phyloP scores from a whole-genome alignment of 2,888 invertebrate genomes.

The Epsilonema sp. region DNA sequence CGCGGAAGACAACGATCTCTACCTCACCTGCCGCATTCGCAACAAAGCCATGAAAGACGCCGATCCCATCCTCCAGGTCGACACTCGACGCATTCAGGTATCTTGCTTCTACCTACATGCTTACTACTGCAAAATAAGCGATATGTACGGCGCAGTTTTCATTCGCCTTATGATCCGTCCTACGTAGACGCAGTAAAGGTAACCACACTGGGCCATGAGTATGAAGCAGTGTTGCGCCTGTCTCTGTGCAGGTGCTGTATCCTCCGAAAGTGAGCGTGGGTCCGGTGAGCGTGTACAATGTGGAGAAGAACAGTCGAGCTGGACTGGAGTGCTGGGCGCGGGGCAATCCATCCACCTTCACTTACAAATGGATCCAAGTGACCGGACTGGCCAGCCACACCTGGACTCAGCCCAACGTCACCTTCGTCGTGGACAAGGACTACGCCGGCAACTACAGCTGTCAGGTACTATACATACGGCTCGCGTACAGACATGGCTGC shows the following conservation, averaged over 20 bases:
- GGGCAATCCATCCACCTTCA: slow-evolving; percentile 47
- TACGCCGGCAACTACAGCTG: slow-evolving; percentile 61
- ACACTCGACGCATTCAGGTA: slow-evolving; percentile 13
- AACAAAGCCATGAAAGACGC: slow-evolving; percentile 18
- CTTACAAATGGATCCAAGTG: neutral
- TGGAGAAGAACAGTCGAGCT: slow-evolving; percentile 65
- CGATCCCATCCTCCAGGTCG: slow-evolving; percentile 12
- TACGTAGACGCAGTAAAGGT: too few relatives aligned
- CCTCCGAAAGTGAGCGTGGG: slow-evolving; percentile 73
- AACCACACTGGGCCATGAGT: too few relatives aligned
- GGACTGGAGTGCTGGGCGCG: slow-evolving; percentile 73
- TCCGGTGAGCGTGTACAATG: slow-evolving; percentile 44
- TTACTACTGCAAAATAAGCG: too few relatives aligned
- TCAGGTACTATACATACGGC: too few relatives aligned
- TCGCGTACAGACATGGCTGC: too few relatives aligned
- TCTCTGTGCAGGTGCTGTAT: slow-evolving; percentile 39
- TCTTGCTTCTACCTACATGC: too few relatives aligned
- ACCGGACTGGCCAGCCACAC: slow-evolving; percentile 17
- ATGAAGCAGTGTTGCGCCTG: too few relatives aligned
- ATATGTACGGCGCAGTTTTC: too few relatives aligned
- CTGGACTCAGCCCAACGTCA: slow-evolving; percentile 15
- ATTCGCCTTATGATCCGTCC: too few relatives aligned
- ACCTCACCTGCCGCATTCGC: slow-evolving; percentile 17
- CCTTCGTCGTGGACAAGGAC: slow-evolving; percentile 14
- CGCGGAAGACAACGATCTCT: slow-evolving; percentile 19